These are phyloP conservation scores for Dissostichus mawsoni DNA, from an alignment of 2,113 vertebrate genomes.

Conservation along the genomic window DNA sequence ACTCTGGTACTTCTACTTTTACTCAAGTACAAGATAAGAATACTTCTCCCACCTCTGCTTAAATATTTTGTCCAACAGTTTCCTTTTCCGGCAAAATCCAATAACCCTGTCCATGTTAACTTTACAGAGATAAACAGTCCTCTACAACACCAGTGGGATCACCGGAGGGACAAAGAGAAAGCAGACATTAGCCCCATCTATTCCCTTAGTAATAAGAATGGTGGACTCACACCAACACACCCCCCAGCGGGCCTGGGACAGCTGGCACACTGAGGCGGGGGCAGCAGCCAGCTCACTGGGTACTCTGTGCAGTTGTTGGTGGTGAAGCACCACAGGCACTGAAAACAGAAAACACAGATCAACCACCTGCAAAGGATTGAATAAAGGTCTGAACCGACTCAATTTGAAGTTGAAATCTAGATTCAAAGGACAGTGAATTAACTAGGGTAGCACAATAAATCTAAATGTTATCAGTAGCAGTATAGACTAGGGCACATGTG, in stretches of 20 bases:
- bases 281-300: constrained; percentile 87
- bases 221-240: constrained; percentile 89
- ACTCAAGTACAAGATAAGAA: no score
- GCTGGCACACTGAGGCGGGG: constrained; percentile 82
- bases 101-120: background rate
- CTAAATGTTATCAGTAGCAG: no score
- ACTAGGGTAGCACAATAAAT: no score
- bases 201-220: background rate
- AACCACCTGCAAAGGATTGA: background rate
- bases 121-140: background rate
- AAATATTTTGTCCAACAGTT: background rate
- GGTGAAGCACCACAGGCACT: constrained; percentile 91
- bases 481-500: no score
- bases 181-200: no score
- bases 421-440: background rate
- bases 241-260: constrained; percentile 89
- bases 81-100: background rate
- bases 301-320: constrained; percentile 88
- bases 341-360: constrained; percentile 11
- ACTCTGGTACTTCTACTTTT: no score
- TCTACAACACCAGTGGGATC: background rate
- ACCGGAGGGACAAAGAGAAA: background rate
- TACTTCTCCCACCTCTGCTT: no score
- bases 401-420: background rate
- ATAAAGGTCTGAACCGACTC: no score